These are phyloP conservation scores for Tragelaphus buxtoni DNA, from an alignment of 2,113 vertebrate species.

Conservation along the genomic window DNA sequence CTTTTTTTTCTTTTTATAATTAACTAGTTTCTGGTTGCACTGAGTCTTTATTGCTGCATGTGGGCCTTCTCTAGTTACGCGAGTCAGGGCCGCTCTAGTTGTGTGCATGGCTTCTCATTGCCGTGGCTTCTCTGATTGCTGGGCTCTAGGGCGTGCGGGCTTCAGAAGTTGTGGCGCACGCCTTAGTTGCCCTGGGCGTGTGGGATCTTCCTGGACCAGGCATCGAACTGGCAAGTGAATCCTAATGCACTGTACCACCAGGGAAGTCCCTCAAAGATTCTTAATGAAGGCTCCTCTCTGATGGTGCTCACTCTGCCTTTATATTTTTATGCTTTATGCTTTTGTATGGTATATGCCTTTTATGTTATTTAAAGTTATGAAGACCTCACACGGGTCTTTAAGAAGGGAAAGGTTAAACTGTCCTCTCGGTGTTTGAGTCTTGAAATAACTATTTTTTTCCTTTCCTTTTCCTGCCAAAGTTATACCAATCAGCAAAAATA, in stretches of 20 bases:
- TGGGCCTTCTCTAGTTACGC: not conserved
- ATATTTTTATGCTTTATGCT: not conserved
- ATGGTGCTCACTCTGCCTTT: not conserved
- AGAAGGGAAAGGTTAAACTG: not conserved
- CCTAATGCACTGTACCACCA: not conserved
- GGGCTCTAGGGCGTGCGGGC: not conserved
- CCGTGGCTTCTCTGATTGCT: not conserved
- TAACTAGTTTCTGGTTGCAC: not conserved
- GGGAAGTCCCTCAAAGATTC: not conserved
- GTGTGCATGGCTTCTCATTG: not conserved
- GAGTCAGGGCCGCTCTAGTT: not conserved
- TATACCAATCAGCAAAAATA: conserved; percentile 23
- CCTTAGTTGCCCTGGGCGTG: not conserved
- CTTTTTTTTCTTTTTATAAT: not conserved
- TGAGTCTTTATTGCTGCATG: not conserved
- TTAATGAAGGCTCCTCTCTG: not conserved
- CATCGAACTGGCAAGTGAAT: not conserved
- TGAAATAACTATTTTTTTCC: not conserved
- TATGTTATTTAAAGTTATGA: not conserved
- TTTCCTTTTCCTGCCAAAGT: not conserved
- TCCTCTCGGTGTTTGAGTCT: not conserved
- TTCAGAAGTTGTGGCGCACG: not conserved
- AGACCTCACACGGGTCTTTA: not conserved
- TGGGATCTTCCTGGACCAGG: not conserved
- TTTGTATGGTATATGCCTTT: not conserved